A percentile compares a stretch with the other conserved stretches of the same genome.
Evolutionary conservation across 2,888 invertebrate genomes (phyloP).

Genomic region (Limenitis camilla): DNA sequence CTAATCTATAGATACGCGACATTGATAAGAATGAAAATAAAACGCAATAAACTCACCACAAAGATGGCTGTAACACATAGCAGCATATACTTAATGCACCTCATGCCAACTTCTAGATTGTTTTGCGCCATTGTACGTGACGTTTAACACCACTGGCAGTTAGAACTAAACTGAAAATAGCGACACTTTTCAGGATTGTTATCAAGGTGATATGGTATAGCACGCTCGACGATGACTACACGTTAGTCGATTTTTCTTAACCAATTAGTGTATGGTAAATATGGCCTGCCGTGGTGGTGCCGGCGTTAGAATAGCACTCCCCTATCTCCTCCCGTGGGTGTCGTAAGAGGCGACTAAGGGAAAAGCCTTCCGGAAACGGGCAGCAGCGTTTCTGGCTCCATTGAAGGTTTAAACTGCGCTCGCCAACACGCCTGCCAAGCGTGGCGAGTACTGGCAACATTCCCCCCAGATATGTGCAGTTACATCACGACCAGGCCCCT

Average conservation of each 20-base stretch:
- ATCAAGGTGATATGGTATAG: conserved; percentile 39
- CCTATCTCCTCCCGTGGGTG: no score
- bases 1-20: conserved; percentile 13
- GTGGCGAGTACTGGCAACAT: no score
- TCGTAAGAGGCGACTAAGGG: no score
- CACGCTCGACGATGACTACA: conserved; percentile 27
- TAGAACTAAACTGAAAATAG: conserved; percentile 30
- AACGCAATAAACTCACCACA: conserved; percentile 76
- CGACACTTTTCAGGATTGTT: conserved; percentile 29
- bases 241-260: conserved; percentile 34
- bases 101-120: conserved; percentile 78
- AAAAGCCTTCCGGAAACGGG: no score
- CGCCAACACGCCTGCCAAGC: no score
- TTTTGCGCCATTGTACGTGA: conserved; percentile 46
- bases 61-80: conserved; percentile 85
- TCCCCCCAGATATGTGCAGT: no score
- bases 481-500: no score
- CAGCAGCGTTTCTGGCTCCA: no score
- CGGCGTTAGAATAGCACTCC: no score
- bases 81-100: conserved; percentile 83
- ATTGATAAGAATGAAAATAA: conserved; percentile 18
- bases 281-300: no score
- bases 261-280: conserved; percentile 42
- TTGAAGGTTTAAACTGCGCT: no score
- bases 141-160: conserved; percentile 12